Conservation (phyloP, 1,140 invertebrate species). For the Drosophila neocordata region DNA sequence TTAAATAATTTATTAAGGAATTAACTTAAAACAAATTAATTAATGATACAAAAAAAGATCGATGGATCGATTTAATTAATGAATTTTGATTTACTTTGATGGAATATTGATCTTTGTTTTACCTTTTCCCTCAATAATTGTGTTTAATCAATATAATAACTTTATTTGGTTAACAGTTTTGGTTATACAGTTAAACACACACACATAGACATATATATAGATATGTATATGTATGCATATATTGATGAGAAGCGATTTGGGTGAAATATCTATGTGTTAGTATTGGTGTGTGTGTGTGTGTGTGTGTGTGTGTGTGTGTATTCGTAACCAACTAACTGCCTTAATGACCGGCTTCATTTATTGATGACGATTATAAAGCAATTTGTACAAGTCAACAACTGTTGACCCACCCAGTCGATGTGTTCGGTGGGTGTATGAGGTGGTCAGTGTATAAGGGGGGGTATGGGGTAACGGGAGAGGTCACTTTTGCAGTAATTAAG, state of each 20-base stretch:
- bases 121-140: background rate
- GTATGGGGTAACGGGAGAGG: background rate
- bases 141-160: constrained; percentile 38
- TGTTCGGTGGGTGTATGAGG: background rate
- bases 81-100: background rate
- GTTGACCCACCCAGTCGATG: constrained; percentile 52
- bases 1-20: too few species aligned
- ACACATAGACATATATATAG: background rate
- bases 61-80: background rate
- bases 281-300: background rate
- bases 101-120: background rate
- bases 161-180: constrained; percentile 58
- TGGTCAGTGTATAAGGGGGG: background rate
- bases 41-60: too few species aligned
- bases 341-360: constrained; percentile 76
- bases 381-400: constrained; percentile 70
- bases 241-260: background rate
- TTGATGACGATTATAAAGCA: constrained; percentile 81
- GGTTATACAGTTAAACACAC: background rate
- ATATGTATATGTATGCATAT: constrained; percentile 1
- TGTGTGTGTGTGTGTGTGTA: background rate
- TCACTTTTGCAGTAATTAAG: constrained; percentile 58
- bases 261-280: background rate
- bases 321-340: constrained; percentile 27
- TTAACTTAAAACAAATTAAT: too few species aligned